phyloP scores from a whole-genome alignment of 2,888 invertebrate genomes.

The Dolichopus griseipennis region DNA sequence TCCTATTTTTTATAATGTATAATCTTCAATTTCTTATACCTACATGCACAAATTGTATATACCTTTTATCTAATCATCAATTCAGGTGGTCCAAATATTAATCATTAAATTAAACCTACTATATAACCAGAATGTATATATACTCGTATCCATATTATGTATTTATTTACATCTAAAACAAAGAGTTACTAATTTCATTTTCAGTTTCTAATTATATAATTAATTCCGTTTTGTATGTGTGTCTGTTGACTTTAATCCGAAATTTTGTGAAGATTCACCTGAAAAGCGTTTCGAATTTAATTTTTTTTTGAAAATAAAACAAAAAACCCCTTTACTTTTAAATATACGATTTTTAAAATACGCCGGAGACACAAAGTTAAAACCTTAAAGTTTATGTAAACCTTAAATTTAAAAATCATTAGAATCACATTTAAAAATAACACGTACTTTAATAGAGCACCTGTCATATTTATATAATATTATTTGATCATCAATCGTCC shows the following conservation, averaged over 20 bases:
- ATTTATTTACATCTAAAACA: too few species aligned
- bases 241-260: background rate
- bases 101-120: background rate
- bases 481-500: background rate
- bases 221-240: background rate
- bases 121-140: too few species aligned
- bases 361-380: too few species aligned
- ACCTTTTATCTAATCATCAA: background rate
- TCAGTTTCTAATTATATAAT: background rate
- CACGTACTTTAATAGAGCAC: background rate
- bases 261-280: too few species aligned
- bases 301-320: too few species aligned
- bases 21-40: too few species aligned
- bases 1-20: too few species aligned
- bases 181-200: background rate
- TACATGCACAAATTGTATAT: too few species aligned
- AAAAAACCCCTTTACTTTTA: background rate
- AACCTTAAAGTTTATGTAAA: too few species aligned
- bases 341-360: too few species aligned
- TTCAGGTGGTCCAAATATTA: background rate
- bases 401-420: background rate
- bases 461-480: background rate
- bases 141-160: too few species aligned
- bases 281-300: too few species aligned
- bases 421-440: background rate